phyloP scores from a whole-genome alignment of 2,113 vertebrate genomes.

The Nematolebias whitei region DNA sequence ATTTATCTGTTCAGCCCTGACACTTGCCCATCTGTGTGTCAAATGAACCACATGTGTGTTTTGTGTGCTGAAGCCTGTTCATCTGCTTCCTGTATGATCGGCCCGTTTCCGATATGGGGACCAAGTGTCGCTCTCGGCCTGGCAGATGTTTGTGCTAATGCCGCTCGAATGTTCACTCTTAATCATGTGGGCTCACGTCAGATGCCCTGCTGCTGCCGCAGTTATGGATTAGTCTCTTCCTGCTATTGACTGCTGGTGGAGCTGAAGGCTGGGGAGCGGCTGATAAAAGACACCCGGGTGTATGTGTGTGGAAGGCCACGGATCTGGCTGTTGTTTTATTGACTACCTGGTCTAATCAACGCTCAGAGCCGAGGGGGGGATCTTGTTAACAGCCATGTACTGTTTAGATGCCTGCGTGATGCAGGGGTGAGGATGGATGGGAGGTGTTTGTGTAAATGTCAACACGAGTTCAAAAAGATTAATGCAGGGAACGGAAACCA shows the following conservation, averaged over 20 bases:
- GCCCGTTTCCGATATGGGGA: conserved; percentile 32
- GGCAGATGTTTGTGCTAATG: conserved; percentile 59
- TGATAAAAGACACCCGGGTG: conserved; percentile 67
- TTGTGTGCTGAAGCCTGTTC: conserved; percentile 19
- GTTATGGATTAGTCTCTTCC: conserved; percentile 71
- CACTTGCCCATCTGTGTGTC: conserved; percentile 54
- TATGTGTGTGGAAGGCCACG: conserved; percentile 30
- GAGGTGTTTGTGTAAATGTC: conserved; percentile 36
- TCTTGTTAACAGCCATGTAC: conserved; percentile 65
- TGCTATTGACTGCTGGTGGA: conserved; percentile 62
- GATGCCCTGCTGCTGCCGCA: conserved; percentile 54
- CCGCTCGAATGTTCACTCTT: conserved; percentile 57
- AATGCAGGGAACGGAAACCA: conserved; percentile 2
- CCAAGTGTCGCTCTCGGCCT: conserved; percentile 39
- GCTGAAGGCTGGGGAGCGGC: conserved; percentile 56
- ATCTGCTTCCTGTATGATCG: conserved; percentile 37
- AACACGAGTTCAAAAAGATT: conserved; percentile 22
- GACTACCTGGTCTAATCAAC: conserved; percentile 68
- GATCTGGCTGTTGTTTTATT: conserved; percentile 51
- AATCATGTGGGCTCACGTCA: conserved; percentile 55
- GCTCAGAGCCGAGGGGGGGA: conserved; percentile 33
- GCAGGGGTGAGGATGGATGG: conserved; percentile 11
- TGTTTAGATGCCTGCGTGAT: conserved; percentile 48
- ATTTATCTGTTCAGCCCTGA: conserved; percentile 52
- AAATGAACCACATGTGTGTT: conserved; percentile 40